Evolutionary conservation across 2,888 invertebrate species (phyloP).

Genomic region (Neria commutata): DNA sequence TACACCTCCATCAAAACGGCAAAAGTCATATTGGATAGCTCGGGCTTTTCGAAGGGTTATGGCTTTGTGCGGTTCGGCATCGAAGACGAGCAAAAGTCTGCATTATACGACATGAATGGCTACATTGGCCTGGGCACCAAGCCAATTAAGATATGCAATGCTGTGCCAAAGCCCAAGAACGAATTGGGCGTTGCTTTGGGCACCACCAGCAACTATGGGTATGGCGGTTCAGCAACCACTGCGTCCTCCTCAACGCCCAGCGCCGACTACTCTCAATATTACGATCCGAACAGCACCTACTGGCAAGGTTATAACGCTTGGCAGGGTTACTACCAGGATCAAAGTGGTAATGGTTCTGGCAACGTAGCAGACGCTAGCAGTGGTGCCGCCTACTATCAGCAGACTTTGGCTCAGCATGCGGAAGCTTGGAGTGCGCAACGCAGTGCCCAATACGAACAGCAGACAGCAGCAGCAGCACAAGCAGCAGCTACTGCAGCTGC

Average conservation of each 20-base stretch:
- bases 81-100: conserved; percentile 92
- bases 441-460: conserved; percentile 60
- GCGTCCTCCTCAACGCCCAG: conserved; percentile 42
- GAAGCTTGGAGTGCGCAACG: conserved; percentile 64
- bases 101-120: conserved; percentile 91
- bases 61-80: conserved; percentile 94
- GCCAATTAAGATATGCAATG: conserved; percentile 89
- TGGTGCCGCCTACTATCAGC: conserved; percentile 58
- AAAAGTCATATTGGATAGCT: conserved; percentile 90
- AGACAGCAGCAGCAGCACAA: conserved; percentile 49
- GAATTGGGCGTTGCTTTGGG: conserved; percentile 53
- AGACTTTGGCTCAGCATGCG: conserved; percentile 60
- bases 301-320: conserved; percentile 88
- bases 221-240: conserved; percentile 44
- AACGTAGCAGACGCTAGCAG: conserved; percentile 45
- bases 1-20: conserved; percentile 93
- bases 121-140: conserved; percentile 87
- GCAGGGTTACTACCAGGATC: conserved; percentile 77
- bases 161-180: conserved; percentile 84
- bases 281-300: conserved; percentile 78
- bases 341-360: conserved; percentile 31
- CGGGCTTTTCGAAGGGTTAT: conserved; percentile 93
- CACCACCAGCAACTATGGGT: conserved; percentile 55
- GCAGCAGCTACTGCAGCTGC: conserved; percentile 42
- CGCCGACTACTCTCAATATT: conserved; percentile 75